Conservation (phyloP, 2,113 vertebrate species). For the Chaetorhynchus papuensis region DNA sequence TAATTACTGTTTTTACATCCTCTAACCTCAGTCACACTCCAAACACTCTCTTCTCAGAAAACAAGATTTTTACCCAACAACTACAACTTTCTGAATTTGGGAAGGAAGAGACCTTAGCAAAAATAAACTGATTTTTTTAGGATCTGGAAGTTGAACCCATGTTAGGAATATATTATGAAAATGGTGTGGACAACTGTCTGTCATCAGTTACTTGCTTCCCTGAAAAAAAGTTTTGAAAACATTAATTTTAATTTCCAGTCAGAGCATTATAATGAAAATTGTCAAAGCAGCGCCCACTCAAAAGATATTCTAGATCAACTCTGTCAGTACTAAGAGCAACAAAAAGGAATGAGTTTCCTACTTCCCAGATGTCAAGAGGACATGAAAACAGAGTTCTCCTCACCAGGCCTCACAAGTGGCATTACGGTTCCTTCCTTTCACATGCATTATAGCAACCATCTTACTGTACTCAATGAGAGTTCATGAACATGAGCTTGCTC, state of each 20-base stretch:
- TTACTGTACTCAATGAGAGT: neutral
- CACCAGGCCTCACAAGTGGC: neutral
- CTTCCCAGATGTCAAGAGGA: neutral
- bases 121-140: neutral
- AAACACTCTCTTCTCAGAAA: neutral
- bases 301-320: neutral
- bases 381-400: neutral
- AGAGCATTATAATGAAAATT: neutral
- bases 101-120: neutral
- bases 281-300: neutral
- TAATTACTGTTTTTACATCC: neutral
- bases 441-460: neutral
- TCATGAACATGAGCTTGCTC: neutral
- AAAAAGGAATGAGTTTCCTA: neutral
- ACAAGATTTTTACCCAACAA: neutral
- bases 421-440: neutral
- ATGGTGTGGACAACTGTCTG: neutral
- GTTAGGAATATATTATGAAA: neutral
- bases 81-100: neutral
- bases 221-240: neutral
- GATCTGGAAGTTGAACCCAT: neutral
- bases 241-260: neutral
- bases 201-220: neutral
- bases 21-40: neutral
- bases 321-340: neutral